Percentiles rank a stretch among this genome's conserved stretches.
Evolutionary conservation across 1,140 invertebrate species (phyloP).

Genomic region (Bombus turneri): DNA sequence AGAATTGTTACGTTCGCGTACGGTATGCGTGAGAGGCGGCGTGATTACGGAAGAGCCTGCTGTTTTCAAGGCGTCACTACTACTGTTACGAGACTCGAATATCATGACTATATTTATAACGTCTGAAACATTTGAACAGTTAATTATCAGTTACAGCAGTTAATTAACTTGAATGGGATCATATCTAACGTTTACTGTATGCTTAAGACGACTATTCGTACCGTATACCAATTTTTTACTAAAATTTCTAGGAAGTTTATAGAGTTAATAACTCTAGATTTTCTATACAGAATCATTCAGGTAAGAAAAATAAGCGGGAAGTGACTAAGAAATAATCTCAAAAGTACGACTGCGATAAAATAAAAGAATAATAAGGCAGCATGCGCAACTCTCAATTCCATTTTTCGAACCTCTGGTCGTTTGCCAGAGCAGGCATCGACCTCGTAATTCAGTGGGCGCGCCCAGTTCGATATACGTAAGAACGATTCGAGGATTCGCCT

Average conservation of each 20-base stretch:
- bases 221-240: no score
- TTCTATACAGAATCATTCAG: no score
- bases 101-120: no score
- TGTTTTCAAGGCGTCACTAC: neutral
- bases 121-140: no score
- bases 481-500: slow-evolving; percentile 11
- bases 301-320: no score
- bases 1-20: slow-evolving; percentile 21
- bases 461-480: slow-evolving; percentile 11
- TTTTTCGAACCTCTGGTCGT: slow-evolving; percentile 28
- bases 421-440: slow-evolving; percentile 40
- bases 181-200: no score
- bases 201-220: no score
- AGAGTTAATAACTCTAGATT: no score
- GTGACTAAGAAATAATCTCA: neutral
- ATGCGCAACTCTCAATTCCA: neutral
- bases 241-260: no score
- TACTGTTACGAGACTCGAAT: no score
- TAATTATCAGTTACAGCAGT: no score
- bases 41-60: neutral
- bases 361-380: neutral
- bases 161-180: no score
- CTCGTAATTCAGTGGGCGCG: slow-evolving; percentile 38
- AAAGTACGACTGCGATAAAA: neutral
- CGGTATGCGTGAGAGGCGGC: neutral